Conservation (phyloP, 2,797 vertebrate genomes). For the Gambusia yucatana region DNA sequence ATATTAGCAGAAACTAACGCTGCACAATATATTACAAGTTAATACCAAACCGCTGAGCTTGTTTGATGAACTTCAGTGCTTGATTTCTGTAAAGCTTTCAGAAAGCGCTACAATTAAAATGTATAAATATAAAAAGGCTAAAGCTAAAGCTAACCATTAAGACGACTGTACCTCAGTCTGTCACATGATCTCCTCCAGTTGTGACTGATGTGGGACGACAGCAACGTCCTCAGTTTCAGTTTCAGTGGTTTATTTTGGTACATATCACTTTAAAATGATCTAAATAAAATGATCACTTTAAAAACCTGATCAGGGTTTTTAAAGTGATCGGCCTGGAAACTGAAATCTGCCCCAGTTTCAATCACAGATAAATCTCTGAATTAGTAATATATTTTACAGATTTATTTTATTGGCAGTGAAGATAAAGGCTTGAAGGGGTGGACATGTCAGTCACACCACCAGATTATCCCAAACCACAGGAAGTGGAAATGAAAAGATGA, state of each 20-base stretch:
- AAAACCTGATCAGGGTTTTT: neutral
- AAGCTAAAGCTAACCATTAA: neutral
- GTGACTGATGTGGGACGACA: neutral
- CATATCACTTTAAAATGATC: neutral
- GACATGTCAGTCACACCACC: slow-evolving; percentile 27
- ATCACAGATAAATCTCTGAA: neutral
- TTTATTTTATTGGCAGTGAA: neutral
- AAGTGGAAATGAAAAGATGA: slow-evolving; percentile 46
- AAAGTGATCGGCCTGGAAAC: too few relatives aligned
- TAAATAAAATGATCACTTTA: neutral
- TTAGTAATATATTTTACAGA: neutral
- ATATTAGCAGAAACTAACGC: too few relatives aligned
- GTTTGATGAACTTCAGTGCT: too few relatives aligned
- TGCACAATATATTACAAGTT: too few relatives aligned
- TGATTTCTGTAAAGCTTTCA: too few relatives aligned
- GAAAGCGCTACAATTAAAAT: too few relatives aligned
- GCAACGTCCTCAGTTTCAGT: neutral
- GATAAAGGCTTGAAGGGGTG: slow-evolving; percentile 13
- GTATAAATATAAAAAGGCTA: too few relatives aligned
- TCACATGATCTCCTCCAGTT: neutral
- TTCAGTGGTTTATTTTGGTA: neutral
- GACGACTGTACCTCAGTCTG: neutral
- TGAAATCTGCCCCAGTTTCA: neutral
- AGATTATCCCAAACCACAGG: slow-evolving; percentile 56
- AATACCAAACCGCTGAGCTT: too few relatives aligned